phyloP scores from a whole-genome alignment of 2,113 vertebrate species.

The Leptodactylus fuscus region DNA sequence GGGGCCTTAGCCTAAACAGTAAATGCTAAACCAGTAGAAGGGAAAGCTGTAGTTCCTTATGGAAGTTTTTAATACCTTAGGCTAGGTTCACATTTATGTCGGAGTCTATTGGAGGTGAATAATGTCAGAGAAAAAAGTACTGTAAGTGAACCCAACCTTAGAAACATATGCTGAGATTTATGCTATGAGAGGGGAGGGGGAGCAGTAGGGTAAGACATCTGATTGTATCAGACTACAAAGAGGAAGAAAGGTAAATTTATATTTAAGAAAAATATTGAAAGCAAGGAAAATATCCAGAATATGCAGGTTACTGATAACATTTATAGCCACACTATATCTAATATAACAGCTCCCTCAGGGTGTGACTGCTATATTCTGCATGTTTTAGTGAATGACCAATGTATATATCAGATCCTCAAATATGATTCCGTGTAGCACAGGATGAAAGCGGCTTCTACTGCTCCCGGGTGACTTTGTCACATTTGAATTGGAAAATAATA shows the following conservation, averaged over 20 bases:
- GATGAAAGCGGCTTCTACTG: neutral
- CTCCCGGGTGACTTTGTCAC: neutral
- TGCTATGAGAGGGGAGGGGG: too few species aligned
- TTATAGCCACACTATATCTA: neutral
- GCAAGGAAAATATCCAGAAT: neutral
- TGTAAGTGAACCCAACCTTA: too few species aligned
- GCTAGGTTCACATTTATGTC: too few species aligned
- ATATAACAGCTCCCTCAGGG: too few species aligned
- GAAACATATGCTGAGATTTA: too few species aligned
- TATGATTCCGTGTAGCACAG: neutral
- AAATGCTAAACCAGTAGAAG: too few species aligned
- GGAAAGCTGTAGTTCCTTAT: too few species aligned
- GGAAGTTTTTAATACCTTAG: too few species aligned
- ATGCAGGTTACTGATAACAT: neutral
- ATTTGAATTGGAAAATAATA: conserved; percentile 37
- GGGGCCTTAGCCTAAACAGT: too few species aligned
- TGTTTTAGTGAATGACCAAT: neutral
- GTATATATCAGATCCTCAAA: neutral
- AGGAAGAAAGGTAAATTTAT: neutral
- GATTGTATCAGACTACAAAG: neutral
- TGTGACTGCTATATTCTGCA: too few species aligned
- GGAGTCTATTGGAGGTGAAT: too few species aligned
- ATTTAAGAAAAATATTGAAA: neutral
- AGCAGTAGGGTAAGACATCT: neutral
- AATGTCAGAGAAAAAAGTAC: too few species aligned